Conservation (phyloP, 2,113 vertebrate genomes). For the Hydrochoerus hydrochaeris region DNA sequence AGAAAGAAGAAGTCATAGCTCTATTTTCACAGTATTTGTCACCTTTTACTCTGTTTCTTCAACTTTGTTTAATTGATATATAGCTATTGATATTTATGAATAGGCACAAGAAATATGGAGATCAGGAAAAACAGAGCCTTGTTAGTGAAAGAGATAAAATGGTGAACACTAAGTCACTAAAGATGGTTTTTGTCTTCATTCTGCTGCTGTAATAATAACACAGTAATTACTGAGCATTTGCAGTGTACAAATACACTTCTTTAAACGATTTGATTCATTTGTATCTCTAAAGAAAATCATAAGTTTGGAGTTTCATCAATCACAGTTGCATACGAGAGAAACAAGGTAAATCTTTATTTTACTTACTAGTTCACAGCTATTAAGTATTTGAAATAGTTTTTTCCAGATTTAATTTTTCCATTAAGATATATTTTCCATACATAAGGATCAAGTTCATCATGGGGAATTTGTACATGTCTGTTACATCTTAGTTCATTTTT, state of each 20-base stretch:
- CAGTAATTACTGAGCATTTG: background rate
- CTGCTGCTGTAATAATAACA: slow-evolving; percentile 30
- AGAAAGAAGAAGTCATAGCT: background rate
- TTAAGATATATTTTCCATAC: background rate
- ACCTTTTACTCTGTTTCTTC: background rate
- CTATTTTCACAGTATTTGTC: background rate
- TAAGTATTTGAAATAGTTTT: background rate
- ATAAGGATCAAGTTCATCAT: background rate
- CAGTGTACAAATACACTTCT: background rate
- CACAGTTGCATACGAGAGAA: background rate
- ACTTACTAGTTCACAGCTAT: background rate
- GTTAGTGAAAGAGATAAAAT: background rate
- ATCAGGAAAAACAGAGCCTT: background rate
- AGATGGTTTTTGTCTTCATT: background rate
- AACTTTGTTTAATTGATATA: background rate
- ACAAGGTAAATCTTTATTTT: background rate
- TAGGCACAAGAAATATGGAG: background rate
- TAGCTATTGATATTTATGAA: background rate
- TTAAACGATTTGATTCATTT: background rate
- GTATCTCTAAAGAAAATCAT: background rate
- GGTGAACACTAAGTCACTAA: background rate
- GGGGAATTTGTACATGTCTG: background rate
- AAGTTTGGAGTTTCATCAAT: background rate
- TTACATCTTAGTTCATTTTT: background rate
- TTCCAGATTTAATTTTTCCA: background rate